phyloP scores from a whole-genome alignment of 2,888 invertebrate genomes.

The Drosophila helvetica region DNA sequence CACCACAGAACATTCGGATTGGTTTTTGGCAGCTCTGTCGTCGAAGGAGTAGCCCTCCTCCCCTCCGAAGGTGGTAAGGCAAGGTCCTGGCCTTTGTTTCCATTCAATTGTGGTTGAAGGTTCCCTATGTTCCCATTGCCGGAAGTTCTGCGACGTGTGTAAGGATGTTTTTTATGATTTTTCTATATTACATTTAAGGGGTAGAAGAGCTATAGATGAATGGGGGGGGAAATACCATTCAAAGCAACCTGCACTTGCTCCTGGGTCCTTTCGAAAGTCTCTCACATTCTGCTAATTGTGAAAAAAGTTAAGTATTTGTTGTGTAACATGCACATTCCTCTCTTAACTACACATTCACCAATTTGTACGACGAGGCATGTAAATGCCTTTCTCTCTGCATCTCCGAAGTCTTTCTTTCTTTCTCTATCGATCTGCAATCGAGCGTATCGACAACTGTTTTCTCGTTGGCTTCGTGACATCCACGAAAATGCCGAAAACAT shows the following conservation, averaged over 20 bases:
- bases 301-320: slow-evolving; percentile 9
- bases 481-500: slow-evolving; percentile 21
- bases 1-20: slow-evolving; percentile 25
- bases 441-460: slow-evolving; percentile 49
- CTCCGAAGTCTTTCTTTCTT: not conserved
- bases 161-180: not conserved
- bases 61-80: slow-evolving; percentile 21
- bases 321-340: slow-evolving; percentile 16
- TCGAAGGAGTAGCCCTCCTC: slow-evolving; percentile 4
- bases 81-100: slow-evolving; percentile 23
- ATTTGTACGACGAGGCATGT: slow-evolving; percentile 27
- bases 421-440: slow-evolving; percentile 59
- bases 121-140: slow-evolving; percentile 23
- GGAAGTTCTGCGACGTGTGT: not conserved
- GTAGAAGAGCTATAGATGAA: too few relatives aligned
- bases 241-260: not conserved
- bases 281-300: slow-evolving; percentile 1
- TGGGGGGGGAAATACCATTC: too few relatives aligned
- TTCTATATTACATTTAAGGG: not conserved
- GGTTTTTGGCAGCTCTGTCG: slow-evolving; percentile 41
- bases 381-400: slow-evolving; percentile 40
- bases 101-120: slow-evolving; percentile 17
- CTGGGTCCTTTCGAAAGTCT: not conserved
- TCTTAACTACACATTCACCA: slow-evolving; percentile 26
- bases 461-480: slow-evolving; percentile 37